A percentile compares a stretch with the other conserved stretches of the same genome.
phyloP scores from a whole-genome alignment of 2,797 vertebrate species.

The Sebastes flavidus region DNA sequence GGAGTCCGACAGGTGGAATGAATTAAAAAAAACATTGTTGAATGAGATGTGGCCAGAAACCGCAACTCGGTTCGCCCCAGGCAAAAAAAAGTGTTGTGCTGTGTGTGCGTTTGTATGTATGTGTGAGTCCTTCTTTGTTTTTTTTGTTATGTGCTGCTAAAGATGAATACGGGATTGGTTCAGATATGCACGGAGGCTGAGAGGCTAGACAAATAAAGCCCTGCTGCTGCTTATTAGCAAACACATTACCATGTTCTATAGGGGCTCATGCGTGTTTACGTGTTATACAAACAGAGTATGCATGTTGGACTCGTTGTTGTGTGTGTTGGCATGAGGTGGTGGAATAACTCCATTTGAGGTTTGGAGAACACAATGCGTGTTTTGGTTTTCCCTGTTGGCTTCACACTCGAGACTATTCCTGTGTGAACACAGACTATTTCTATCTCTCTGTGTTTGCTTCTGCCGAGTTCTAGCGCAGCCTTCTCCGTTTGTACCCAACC shows the following conservation, averaged over 20 bases:
- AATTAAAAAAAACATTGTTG: slow-evolving; percentile 49
- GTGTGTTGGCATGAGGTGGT: background rate
- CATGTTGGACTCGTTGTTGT: background rate
- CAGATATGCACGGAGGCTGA: background rate
- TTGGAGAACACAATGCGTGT: background rate
- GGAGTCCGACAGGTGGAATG: slow-evolving; percentile 53
- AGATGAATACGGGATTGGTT: slow-evolving; percentile 45
- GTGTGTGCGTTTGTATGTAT: background rate
- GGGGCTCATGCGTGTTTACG: background rate
- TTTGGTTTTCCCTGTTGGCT: slow-evolving; percentile 11
- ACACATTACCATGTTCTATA: slow-evolving; percentile 2
- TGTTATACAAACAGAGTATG: background rate
- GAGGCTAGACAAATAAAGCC: slow-evolving; percentile 41
- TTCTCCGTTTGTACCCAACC: slow-evolving; percentile 38
- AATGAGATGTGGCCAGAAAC: slow-evolving; percentile 31
- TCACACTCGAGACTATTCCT: background rate
- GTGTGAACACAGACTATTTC: slow-evolving; percentile 8
- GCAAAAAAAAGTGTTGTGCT: background rate
- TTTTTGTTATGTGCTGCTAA: slow-evolving; percentile 7
- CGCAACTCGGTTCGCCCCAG: slow-evolving; percentile 11
- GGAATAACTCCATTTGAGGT: background rate
- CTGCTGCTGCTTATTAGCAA: slow-evolving; percentile 49
- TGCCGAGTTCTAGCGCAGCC: slow-evolving; percentile 31
- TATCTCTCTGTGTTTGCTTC: slow-evolving; percentile 13
- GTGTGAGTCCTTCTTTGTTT: background rate